Base-by-base conservation (phyloP, 2,888 invertebrate species). In the Conus canariensis region DNA sequence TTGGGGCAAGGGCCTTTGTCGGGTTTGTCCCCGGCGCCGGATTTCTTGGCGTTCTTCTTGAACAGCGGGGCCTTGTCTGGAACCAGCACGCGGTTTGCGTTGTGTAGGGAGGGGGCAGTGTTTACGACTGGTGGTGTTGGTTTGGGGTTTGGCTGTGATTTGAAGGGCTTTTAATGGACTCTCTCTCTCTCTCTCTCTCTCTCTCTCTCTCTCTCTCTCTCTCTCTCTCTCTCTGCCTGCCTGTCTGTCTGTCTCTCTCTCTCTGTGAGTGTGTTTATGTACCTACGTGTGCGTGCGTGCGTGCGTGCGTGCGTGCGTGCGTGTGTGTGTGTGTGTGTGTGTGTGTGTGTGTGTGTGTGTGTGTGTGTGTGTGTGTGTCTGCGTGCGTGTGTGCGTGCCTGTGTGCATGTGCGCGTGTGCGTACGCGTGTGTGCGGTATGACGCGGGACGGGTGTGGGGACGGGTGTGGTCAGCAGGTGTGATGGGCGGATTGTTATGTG, bases 1-100 rank as follows among this genome's bases (percentile, higher is more conserved):
- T 64, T 85, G 60, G 85, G 16, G 60, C 59, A 59, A 14, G 60
- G 60, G 0, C 85, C 85, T 85, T 60, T 59, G n/a, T n/a, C 60
- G 58, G n/a, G 9, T 12, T 25, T 25, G 25, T 25, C 60, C 16
- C 58, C 77, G 6, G n/a, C 16, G 9, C 58, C 58, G n/a, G 58
- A 22, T 22, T 10, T 45, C 25, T 85, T 85, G 85, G 85, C n/a
- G 85, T 85, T 85, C 85, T 85, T 85, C 60, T 59, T 60, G 60
- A 85, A 85, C 25, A 60, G 60, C 12, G 8, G 85, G 14, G 85
- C 56, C 60, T 60, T 85, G 60, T n/a, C 85, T 85, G 25, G 56
- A n/a, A 83, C 19, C 12, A 70, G 14, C 10, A 70, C 8, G 22
- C 16, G 19, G 70, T 70, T 70, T 14, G 8, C 19, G 22, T 2